Evolutionary conservation across 2,113 vertebrate species (phyloP).

Genomic region (Sciurus niger): DNA sequence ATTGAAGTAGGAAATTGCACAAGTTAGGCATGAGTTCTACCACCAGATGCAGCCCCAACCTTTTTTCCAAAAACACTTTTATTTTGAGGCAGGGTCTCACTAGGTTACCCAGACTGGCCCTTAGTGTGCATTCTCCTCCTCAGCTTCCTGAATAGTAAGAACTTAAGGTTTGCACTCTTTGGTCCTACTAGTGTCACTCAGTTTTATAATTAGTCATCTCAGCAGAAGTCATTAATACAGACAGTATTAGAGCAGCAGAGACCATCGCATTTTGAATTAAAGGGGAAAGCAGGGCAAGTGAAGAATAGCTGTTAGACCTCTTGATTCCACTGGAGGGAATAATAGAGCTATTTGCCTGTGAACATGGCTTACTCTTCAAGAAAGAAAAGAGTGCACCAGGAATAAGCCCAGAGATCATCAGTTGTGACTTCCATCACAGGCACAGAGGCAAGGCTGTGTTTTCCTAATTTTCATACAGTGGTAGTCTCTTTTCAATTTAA

Average conservation of each 20-base stretch:
- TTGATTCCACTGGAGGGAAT: neutral
- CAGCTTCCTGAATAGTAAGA: neutral
- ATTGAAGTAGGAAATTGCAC: neutral
- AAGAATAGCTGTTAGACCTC: neutral
- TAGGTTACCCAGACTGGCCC: neutral
- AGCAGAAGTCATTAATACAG: neutral
- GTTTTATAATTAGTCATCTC: neutral
- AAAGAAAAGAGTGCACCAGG: neutral
- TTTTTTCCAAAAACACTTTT: neutral
- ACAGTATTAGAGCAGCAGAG: neutral
- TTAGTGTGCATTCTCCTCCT: neutral
- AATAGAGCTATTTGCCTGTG: neutral
- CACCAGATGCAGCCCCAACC: neutral
- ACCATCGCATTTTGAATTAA: neutral
- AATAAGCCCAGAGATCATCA: neutral
- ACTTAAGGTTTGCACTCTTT: too few relatives aligned
- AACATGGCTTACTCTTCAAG: neutral
- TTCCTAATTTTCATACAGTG: neutral
- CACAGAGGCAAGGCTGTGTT: neutral
- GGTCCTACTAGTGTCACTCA: too few relatives aligned
- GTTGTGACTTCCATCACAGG: neutral
- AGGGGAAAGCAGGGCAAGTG: neutral
- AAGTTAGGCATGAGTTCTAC: neutral
- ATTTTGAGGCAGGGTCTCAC: neutral
- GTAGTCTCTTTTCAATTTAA: too few relatives aligned